Percentiles rank a stretch among this genome's conserved stretches.
Conservation (phyloP, 2,888 invertebrate genomes). For the Drosophila pseudotakahashii region DNA sequence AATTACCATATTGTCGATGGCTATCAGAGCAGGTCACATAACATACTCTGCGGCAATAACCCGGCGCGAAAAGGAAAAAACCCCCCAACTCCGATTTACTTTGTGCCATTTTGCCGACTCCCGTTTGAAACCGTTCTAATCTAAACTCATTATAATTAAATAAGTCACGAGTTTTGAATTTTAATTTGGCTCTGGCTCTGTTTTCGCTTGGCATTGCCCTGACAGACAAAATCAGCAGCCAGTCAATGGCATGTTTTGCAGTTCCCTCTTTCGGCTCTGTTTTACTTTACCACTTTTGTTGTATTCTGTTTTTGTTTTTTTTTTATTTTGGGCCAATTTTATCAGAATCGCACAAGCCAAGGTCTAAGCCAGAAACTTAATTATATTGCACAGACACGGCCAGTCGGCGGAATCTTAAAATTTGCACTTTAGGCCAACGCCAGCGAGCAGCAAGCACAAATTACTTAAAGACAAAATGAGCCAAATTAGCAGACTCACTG, state of each 20-base stretch:
- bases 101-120: constrained; percentile 71
- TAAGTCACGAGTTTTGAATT: constrained; percentile 80
- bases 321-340: constrained; percentile 76
- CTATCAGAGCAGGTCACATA: constrained; percentile 29
- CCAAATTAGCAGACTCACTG: constrained; percentile 77
- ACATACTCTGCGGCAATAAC: constrained; percentile 19
- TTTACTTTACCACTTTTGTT: constrained; percentile 9
- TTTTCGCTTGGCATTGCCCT: constrained; percentile 38
- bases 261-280: constrained; percentile 38
- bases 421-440: constrained; percentile 72
- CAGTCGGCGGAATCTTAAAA: constrained; percentile 68
- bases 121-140: constrained; percentile 75
- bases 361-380: constrained; percentile 78
- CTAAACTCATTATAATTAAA: constrained; percentile 79
- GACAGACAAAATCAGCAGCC: constrained; percentile 66
- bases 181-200: constrained; percentile 58
- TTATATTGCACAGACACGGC: constrained; percentile 74
- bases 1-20: constrained; percentile 51
- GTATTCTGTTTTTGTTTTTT: background rate
- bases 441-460: constrained; percentile 55
- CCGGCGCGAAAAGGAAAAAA: constrained; percentile 18
- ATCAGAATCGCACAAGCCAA: constrained; percentile 76
- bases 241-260: constrained; percentile 69
- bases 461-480: constrained; percentile 79
- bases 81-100: constrained; percentile 27